These are phyloP conservation scores for Lagopus muta DNA, from an alignment of 2,113 vertebrate species.

Conservation along the genomic window DNA sequence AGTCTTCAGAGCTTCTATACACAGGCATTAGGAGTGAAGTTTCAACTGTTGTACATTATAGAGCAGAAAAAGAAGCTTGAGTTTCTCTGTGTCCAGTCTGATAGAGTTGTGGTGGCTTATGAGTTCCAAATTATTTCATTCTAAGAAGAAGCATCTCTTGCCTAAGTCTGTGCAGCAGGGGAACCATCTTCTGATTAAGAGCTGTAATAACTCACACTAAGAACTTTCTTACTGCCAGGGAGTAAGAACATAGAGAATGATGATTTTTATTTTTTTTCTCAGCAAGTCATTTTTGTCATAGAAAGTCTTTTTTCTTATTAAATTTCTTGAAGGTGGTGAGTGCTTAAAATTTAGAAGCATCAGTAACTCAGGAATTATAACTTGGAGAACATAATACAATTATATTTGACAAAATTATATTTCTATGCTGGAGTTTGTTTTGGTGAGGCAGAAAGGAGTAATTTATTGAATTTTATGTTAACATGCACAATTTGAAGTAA, in stretches of 20 bases:
- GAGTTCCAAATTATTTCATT: slow-evolving; percentile 39
- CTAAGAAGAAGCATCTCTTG: not conserved
- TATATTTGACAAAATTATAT: slow-evolving; percentile 38
- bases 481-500: not conserved
- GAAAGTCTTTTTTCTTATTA: slow-evolving; percentile 18
- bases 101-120: not conserved
- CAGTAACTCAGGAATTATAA: slow-evolving; percentile 44
- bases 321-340: slow-evolving; percentile 14
- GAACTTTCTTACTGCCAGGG: not conserved
- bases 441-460: not conserved
- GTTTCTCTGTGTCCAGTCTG: not conserved
- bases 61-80: not conserved
- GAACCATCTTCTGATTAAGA: slow-evolving; percentile 12
- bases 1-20: not conserved
- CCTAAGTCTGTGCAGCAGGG: not conserved
- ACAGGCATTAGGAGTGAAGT: not conserved
- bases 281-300: slow-evolving; percentile 49
- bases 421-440: not conserved
- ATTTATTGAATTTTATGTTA: slow-evolving; percentile 4
- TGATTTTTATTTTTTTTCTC: not conserved
- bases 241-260: not conserved
- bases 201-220: slow-evolving; percentile 40
- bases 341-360: slow-evolving; percentile 30
- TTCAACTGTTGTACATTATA: not conserved
- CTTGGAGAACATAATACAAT: slow-evolving; percentile 18